Evolutionary conservation across 1,140 invertebrate genomes (phyloP).

Genomic region (Adelges cooleyi): DNA sequence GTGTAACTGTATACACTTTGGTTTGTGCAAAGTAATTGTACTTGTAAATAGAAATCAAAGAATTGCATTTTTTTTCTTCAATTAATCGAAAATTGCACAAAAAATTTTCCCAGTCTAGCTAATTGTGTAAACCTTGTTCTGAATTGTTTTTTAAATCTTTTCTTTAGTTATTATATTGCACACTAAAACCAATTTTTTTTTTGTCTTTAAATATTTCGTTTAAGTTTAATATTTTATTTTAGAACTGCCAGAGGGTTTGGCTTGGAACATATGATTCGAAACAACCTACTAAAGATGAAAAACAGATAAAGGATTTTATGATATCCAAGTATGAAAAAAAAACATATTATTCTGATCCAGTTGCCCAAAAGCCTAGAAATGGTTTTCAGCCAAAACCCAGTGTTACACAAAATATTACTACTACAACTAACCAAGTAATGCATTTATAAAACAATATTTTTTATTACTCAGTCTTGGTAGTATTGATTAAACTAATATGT

Average conservation of each 20-base stretch:
- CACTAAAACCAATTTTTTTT: too few relatives aligned
- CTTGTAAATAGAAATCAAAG: too few relatives aligned
- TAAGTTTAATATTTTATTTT: conserved; percentile 34
- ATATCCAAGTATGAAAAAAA: conserved; percentile 87
- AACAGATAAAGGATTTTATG: conserved; percentile 82
- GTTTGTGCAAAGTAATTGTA: too few relatives aligned
- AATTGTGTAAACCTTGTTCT: too few relatives aligned
- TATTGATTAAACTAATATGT: neutral
- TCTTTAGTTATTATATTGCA: too few relatives aligned
- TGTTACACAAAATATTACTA: neutral
- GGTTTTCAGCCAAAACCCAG: neutral
- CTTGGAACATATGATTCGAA: conserved; percentile 62
- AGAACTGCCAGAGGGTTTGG: conserved; percentile 81
- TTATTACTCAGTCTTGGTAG: neutral
- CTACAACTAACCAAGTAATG: conserved; percentile 11
- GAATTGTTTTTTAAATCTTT: too few relatives aligned
- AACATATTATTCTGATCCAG: conserved; percentile 41
- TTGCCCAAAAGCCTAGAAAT: neutral
- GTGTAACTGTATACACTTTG: too few relatives aligned
- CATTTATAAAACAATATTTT: neutral
- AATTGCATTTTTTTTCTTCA: too few relatives aligned
- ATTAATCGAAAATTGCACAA: too few relatives aligned
- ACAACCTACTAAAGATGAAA: conserved; percentile 62
- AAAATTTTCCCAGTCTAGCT: too few relatives aligned
- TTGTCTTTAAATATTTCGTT: too few relatives aligned